phyloP scores from a whole-genome alignment of 1,140 invertebrate genomes.

The Drosophila biarmipes region DNA sequence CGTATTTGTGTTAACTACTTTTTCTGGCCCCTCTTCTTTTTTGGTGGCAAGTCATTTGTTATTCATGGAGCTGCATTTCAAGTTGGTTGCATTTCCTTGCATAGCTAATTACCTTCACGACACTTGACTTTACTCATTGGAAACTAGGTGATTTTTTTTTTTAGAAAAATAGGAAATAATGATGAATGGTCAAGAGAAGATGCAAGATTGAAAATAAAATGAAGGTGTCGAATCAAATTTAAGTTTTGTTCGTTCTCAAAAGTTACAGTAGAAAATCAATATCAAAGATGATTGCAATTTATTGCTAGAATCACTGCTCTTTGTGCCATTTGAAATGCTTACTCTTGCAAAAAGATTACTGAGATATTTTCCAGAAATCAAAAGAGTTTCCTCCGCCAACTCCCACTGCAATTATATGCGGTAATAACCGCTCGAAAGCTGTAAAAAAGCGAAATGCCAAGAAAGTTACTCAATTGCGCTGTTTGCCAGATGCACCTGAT shows the following conservation, averaged over 20 bases:
- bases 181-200: not conserved
- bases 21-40: constrained; percentile 8
- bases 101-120: constrained; percentile 53
- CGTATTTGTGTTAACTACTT: constrained; percentile 57
- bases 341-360: constrained; percentile 3
- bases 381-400: not conserved
- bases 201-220: too few relatives aligned
- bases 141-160: not conserved
- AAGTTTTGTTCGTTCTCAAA: too few relatives aligned
- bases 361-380: not conserved
- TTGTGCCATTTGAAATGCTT: not conserved
- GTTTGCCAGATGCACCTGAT: constrained; percentile 29
- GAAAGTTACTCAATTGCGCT: constrained; percentile 44
- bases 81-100: constrained; percentile 49
- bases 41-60: constrained; percentile 54
- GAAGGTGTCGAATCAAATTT: too few relatives aligned
- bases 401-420: constrained; percentile 22
- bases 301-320: too few relatives aligned
- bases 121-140: constrained; percentile 1
- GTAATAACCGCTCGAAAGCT: constrained; percentile 15
- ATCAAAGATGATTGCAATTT: too few relatives aligned
- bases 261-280: too few relatives aligned
- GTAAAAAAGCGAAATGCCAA: constrained; percentile 12
- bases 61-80: constrained; percentile 51
- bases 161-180: not conserved